Evolutionary conservation across 2,113 vertebrate species (phyloP), one percentile per base, ranked within the genome.

Genomic region (Trichechus manatus): DNA sequence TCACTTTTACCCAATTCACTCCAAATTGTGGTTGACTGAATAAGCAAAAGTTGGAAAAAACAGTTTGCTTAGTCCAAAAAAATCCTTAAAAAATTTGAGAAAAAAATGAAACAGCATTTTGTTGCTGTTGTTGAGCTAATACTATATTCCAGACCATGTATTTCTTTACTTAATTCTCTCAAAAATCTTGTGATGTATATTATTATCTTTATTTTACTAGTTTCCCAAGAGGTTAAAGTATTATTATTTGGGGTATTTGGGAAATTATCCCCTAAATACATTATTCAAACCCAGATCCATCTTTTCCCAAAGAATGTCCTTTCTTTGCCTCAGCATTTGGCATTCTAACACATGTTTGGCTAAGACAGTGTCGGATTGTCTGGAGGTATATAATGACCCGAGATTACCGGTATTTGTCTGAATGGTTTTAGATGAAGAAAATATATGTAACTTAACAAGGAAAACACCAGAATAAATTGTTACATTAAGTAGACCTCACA

Each of bases 401-500:
- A 87, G 33, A 92, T 95, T 92, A 82, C 20, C 95, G 87, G 14
- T 82, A 87, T 89, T 89, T 97, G n/a, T 87, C 61, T 47, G 13
- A 92, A 89, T 50, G 59, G 85, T 93, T 96, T 95, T 44, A 39
- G 39, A 68, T 78, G 77, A 94, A 64, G 44, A 95, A 95, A 95
- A 42, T 92, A 81, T 23, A 94, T 59, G 63, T 64, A 87, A 94
- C 97, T 86, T 97, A 75, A 13, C 88, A 87, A 36, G 42, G 10
- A 93, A 68, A 44, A 93, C 5, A 87, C 19, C 15, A 39, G 31
- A 36, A 56, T 6, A 59, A 42, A 64, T 44, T 66, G 20, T 59
- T 83, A 33, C 31, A 17, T 66, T 39, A 53, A 53, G 53, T 25
- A 36, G 29, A 70, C 6, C 23, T 68, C 70, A 17, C 4, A 27